Evolutionary conservation across 2,888 invertebrate species (phyloP).

Genomic region (Podotricha telesiphe): DNA sequence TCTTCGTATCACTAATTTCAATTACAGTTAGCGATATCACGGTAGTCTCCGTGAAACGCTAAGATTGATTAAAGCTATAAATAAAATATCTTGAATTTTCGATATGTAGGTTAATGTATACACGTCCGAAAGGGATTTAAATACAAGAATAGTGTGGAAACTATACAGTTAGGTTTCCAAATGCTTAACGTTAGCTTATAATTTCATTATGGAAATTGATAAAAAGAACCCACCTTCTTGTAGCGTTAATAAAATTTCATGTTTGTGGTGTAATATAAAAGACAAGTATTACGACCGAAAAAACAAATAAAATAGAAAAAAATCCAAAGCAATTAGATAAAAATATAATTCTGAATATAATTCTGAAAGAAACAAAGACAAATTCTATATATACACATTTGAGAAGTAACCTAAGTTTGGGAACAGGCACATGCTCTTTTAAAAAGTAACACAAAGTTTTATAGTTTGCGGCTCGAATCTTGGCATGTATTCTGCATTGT

Average conservation of each 20-base stretch:
- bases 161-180: too few species aligned
- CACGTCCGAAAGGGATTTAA: not conserved
- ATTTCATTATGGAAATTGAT: too few species aligned
- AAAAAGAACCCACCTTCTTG: too few species aligned
- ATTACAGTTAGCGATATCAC: constrained; percentile 17
- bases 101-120: not conserved
- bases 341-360: too few species aligned
- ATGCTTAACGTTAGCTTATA: too few species aligned
- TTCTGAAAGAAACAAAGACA: too few species aligned
- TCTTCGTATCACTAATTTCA: constrained; percentile 23
- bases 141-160: not conserved
- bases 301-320: too few species aligned
- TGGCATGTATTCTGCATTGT: not conserved
- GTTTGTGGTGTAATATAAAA: too few species aligned
- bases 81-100: constrained; percentile 15
- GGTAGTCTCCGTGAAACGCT: not conserved
- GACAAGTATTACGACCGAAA: too few species aligned
- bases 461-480: not conserved
- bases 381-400: too few species aligned
- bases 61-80: constrained; percentile 13
- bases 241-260: too few species aligned
- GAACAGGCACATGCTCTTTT: not conserved
- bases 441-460: not conserved
- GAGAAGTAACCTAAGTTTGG: not conserved
- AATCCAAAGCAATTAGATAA: too few species aligned